Conservation (phyloP, 2,888 invertebrate species). For the Stegana nigrithorax region DNA sequence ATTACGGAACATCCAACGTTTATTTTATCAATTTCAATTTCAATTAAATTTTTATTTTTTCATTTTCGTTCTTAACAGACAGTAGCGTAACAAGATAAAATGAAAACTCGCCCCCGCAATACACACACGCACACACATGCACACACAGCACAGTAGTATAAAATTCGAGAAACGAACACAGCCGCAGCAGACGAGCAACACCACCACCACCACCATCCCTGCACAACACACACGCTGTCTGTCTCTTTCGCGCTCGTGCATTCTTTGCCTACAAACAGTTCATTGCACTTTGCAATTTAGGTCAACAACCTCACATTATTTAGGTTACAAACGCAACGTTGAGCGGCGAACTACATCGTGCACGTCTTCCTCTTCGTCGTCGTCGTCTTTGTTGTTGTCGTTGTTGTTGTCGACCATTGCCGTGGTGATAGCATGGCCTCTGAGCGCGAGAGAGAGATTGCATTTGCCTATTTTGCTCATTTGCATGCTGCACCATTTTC, state of each 20-base stretch:
- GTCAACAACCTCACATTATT: slow-evolving; percentile 67
- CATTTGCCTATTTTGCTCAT: slow-evolving; percentile 4
- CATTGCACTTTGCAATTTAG: slow-evolving; percentile 67
- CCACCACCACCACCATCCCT: neutral
- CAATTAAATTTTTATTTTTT: neutral
- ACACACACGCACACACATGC: no score
- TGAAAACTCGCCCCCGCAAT: no score
- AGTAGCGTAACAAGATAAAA: no score
- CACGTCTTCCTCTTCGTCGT: no score
- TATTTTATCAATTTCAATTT: neutral
- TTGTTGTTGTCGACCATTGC: no score
- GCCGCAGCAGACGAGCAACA: neutral
- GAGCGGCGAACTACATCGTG: neutral
- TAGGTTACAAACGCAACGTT: slow-evolving; percentile 62
- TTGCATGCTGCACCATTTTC: slow-evolving; percentile 13
- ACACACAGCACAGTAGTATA: no score
- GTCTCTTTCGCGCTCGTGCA: neutral
- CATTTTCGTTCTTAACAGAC: no score
- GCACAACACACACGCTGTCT: neutral
- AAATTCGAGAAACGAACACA: no score
- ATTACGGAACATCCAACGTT: slow-evolving; percentile 11
- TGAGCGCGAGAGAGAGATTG: neutral
- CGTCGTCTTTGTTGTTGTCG: no score
- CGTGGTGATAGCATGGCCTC: no score
- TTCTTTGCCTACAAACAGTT: slow-evolving; percentile 54